Conservation (phyloP, 2,888 invertebrate species). For the Dione vanillae region DNA sequence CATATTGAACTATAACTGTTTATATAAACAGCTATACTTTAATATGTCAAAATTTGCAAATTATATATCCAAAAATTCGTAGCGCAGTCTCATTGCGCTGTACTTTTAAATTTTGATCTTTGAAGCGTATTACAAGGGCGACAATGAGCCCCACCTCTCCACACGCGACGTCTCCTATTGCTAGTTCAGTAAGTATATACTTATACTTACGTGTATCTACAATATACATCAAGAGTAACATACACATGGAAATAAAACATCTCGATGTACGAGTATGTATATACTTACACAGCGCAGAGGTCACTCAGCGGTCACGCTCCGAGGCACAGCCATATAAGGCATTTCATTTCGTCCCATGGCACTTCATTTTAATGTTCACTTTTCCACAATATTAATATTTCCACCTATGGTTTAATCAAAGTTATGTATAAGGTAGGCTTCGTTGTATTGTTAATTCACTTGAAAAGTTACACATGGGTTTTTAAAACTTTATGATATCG, state of each 20-base stretch:
- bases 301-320: constrained; percentile 17
- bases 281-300: not conserved
- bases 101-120: no score
- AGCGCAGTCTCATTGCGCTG: no score
- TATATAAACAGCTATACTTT: not conserved
- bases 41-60: no score
- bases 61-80: no score
- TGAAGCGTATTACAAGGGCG: no score
- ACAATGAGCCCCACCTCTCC: no score
- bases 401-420: constrained; percentile 8
- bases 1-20: no score
- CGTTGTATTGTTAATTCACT: not conserved
- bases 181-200: no score
- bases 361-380: constrained; percentile 1
- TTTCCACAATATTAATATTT: constrained; percentile 3
- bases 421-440: not conserved
- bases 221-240: not conserved
- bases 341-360: not conserved
- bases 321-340: not conserved
- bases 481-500: not conserved
- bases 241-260: constrained; percentile 3
- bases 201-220: not conserved
- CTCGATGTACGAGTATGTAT: constrained; percentile 10
- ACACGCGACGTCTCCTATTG: no score
- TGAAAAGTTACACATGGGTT: not conserved